Percentiles rank a stretch among this genome's conserved stretches.
Evolutionary conservation across 2,797 vertebrate species (phyloP).

Genomic region (Amblyraja radiata): DNA sequence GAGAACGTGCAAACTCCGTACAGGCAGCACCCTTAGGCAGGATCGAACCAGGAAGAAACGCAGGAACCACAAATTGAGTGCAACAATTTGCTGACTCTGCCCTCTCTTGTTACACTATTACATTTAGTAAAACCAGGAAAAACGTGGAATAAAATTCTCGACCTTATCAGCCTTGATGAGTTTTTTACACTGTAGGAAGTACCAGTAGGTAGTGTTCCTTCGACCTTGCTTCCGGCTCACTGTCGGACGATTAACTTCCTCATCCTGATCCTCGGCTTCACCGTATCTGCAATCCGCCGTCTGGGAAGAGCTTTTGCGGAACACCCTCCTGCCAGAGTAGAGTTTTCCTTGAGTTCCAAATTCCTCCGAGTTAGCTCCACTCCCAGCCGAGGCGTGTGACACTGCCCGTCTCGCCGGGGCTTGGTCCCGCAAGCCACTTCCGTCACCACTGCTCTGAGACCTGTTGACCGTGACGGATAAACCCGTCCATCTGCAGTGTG

Average conservation of each 20-base stretch:
- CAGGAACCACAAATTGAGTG: neutral
- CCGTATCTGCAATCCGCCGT: slow-evolving; percentile 51
- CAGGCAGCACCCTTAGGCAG: no score
- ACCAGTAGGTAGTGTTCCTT: slow-evolving; percentile 82
- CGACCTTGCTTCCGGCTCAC: slow-evolving; percentile 40
- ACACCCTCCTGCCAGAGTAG: slow-evolving; percentile 63
- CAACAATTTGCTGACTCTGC: neutral
- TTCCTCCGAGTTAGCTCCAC: slow-evolving; percentile 43
- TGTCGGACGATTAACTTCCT: slow-evolving; percentile 43
- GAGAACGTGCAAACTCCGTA: no score
- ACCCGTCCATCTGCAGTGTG: no score
- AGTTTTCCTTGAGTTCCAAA: slow-evolving; percentile 66
- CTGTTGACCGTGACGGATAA: neutral
- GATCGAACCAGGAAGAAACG: no score
- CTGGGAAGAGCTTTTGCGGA: slow-evolving; percentile 58
- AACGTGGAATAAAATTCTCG: neutral
- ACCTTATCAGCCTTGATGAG: slow-evolving; percentile 80
- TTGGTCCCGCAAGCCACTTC: neutral
- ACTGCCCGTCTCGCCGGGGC: neutral
- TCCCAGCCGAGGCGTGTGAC: neutral
- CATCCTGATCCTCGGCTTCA: slow-evolving; percentile 42
- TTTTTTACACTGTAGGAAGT: slow-evolving; percentile 78
- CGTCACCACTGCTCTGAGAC: neutral
- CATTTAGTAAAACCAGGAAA: neutral
- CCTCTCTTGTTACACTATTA: neutral